Base-by-base conservation (phyloP, 2,797 vertebrate species). In the Acanthopagrus latus region DNA sequence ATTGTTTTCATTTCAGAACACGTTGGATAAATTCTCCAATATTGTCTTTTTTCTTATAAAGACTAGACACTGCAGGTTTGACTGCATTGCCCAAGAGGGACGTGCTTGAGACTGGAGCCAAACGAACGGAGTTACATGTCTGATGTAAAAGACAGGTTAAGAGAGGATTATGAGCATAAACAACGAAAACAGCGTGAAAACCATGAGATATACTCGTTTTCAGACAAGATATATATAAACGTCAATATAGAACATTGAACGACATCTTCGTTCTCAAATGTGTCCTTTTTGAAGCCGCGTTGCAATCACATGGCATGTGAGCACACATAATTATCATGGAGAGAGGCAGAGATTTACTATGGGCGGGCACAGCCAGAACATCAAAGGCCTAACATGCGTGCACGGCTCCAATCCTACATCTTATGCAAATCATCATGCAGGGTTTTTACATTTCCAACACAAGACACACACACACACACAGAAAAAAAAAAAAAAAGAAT, bases 351-450 rank as follows among this genome's bases (percentile, higher is more conserved):
- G 79, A 73, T 82, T 78, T 65, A 75, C 70, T n/a, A 68, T 65
- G 52, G 86, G 83, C 44, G 67, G 79, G 59, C 63, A 66, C 64
- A 41, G 14, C 7, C 46, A 3, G 5, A 33, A 81, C 83, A 85
- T 93, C 82, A 89, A 88, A 87, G 85, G 56, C 73, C 78, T 9
- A n/a, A 68, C 72, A 71, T 70, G 63, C 81, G 48, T 77, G 51
- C 77, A 64, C 12, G 0, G 29, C 76, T 64, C 38, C 33, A 1
- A 68, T 79, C 65, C 78, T 48, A 41, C 76, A 78, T 77, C 60
- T 83, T 82, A 88, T 89, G 86, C 81, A 89, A 87, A 90, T 89
- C 79, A 82, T 64, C 63, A 23, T 25, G 80, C 63, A 9, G 72
- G 74, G 67, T 1, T 71, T 83, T 82, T 68, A 52, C 48, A 64